A percentile compares a stretch with the other conserved stretches of the same genome.
Evolutionary conservation across 2,113 vertebrate species (phyloP).

Genomic region (Paracanthobrama guichenoti): DNA sequence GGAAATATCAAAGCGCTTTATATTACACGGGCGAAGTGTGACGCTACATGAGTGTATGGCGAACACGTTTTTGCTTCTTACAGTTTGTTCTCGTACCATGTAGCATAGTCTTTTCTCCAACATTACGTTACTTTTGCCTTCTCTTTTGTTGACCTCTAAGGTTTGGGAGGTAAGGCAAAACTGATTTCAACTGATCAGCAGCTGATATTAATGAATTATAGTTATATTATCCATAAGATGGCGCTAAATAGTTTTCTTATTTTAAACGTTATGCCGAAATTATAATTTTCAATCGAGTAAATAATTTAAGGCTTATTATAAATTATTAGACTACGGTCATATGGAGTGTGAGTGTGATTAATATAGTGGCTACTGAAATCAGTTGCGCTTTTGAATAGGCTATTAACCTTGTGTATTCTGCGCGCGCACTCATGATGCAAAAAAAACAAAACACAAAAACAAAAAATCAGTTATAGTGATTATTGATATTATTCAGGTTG

Average conservation of each 20-base stretch:
- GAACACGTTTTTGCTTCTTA: not conserved
- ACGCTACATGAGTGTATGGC: not conserved
- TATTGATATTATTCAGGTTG: constrained; percentile 75
- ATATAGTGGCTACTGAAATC: not conserved
- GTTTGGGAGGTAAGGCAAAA: not conserved
- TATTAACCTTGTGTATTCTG: not conserved
- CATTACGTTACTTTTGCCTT: not conserved
- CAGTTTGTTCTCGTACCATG: not conserved
- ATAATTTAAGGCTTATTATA: not conserved
- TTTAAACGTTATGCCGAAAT: not conserved
- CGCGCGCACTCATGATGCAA: not conserved
- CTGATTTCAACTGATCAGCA: not conserved
- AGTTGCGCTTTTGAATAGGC: not conserved
- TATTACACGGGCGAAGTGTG: not conserved
- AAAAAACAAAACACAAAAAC: too few relatives aligned
- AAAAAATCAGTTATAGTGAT: constrained; percentile 86
- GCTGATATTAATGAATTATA: not conserved
- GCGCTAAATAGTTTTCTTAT: constrained; percentile 26
- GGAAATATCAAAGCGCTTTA: not conserved
- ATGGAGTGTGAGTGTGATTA: not conserved
- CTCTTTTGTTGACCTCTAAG: not conserved
- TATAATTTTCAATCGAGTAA: not conserved
- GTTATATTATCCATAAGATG: constrained; percentile 25
- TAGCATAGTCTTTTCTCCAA: not conserved
- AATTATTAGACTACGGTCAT: not conserved